phyloP scores from a whole-genome alignment of 2,888 invertebrate species.

The Apeira syringaria region DNA sequence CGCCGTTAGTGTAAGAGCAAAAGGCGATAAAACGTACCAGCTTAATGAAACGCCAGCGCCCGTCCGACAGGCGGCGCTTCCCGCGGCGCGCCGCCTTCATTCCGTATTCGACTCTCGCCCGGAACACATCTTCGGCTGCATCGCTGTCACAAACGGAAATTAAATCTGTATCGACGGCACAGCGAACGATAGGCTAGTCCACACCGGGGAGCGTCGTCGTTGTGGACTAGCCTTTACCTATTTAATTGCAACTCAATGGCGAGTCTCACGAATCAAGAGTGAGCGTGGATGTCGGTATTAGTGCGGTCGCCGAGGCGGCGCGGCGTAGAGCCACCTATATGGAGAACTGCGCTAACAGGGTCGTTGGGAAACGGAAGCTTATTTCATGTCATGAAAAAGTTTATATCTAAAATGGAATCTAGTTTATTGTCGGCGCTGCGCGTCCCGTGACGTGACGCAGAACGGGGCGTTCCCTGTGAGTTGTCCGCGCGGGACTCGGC shows the following conservation, averaged over 20 bases:
- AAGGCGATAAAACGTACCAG: constrained; percentile 9
- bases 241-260: constrained; percentile 34
- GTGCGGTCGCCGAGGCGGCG: constrained; percentile 10
- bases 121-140: constrained; percentile 19
- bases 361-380: constrained; percentile 14
- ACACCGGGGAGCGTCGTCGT: constrained; percentile 1
- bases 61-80: background rate
- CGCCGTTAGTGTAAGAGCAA: no score
- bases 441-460: constrained; percentile 16
- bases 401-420: constrained; percentile 20
- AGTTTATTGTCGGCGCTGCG: constrained; percentile 11
- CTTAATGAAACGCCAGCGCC: constrained; percentile 3
- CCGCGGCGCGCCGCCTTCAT: constrained; percentile 13
- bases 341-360: constrained; percentile 12
- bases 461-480: constrained; percentile 17
- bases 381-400: constrained; percentile 10
- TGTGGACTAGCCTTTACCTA: constrained; percentile 11
- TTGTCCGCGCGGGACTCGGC: background rate
- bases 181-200: constrained; percentile 7
- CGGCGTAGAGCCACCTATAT: constrained; percentile 6
- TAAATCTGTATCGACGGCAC: constrained; percentile 29
- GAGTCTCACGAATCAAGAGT: constrained; percentile 25
- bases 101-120: constrained; percentile 25
- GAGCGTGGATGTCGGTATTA: constrained; percentile 10
- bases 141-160: constrained; percentile 24